phyloP scores from a whole-genome alignment of 2,888 invertebrate genomes.

The Eretmocerus hayati region DNA sequence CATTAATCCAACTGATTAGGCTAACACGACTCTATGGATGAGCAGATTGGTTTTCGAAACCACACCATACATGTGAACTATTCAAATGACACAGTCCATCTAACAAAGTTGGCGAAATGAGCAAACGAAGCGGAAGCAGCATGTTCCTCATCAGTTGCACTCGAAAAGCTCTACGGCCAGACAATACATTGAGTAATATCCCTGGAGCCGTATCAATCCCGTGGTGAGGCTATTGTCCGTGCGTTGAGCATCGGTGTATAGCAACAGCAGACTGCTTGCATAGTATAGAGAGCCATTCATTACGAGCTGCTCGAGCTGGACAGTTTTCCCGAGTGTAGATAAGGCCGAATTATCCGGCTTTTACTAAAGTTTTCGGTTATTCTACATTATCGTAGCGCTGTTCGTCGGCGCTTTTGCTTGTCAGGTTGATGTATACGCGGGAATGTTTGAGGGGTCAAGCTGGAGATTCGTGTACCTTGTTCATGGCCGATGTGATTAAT shows the following conservation, averaged over 20 bases:
- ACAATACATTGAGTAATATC: slow-evolving; percentile 28
- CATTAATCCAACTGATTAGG: no score
- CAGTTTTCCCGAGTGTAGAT: slow-evolving; percentile 7
- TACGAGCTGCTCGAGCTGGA: neutral
- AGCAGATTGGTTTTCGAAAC: no score
- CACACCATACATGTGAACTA: no score
- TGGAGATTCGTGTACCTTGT: no score
- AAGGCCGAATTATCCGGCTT: slow-evolving; percentile 1
- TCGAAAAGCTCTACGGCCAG: neutral
- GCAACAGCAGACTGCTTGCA: no score
- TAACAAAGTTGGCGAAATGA: neutral
- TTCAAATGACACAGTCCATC: neutral
- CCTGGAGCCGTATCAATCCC: slow-evolving; percentile 34
- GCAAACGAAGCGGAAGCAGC: neutral
- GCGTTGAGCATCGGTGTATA: no score
- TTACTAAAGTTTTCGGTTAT: slow-evolving; percentile 8
- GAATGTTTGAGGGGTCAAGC: no score
- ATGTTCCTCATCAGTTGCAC: neutral
- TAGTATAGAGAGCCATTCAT: slow-evolving; percentile 1
- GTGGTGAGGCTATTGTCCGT: no score
- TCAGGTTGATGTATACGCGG: no score
- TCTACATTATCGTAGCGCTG: neutral
- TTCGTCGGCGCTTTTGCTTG: no score
- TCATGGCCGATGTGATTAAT: no score
- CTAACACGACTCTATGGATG: no score